Percentiles rank a stretch among this genome's conserved stretches.
phyloP scores from a whole-genome alignment of 2,113 vertebrate species.

The Chaenogobius annularis region DNA sequence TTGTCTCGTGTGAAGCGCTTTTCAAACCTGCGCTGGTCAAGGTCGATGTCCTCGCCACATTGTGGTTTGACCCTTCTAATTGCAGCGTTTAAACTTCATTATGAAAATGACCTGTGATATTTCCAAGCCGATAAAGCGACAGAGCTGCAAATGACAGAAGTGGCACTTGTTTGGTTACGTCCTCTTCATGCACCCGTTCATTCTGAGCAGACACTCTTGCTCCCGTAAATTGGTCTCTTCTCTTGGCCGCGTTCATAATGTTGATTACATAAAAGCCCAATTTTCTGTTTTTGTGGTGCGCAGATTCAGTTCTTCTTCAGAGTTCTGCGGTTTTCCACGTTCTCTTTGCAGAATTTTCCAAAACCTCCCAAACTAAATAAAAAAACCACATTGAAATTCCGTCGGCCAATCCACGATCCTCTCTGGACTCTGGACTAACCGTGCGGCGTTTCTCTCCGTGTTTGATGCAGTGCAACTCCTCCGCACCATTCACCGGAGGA shows the following conservation, averaged over 20 bases:
- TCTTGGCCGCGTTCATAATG: not conserved
- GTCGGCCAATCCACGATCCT: too few species aligned
- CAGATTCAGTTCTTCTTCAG: too few species aligned
- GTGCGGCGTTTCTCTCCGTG: too few species aligned
- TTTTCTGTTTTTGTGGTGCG: not conserved
- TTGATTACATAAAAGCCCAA: not conserved
- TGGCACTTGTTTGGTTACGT: not conserved
- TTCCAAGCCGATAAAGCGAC: not conserved
- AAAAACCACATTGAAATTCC: too few species aligned
- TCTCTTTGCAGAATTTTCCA: too few species aligned
- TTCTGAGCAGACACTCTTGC: not conserved
- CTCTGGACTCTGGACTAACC: too few species aligned
- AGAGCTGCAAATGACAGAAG: not conserved
- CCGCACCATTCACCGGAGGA: too few species aligned
- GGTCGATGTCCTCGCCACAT: not conserved
- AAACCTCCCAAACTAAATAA: too few species aligned
- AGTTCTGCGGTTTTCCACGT: too few species aligned
- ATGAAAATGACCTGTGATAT: not conserved
- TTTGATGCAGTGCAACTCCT: too few species aligned
- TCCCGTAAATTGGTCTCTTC: conserved; percentile 25
- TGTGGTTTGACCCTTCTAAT: not conserved
- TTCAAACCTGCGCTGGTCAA: not conserved
- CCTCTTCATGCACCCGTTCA: not conserved
- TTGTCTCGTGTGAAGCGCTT: not conserved
- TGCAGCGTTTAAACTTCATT: conserved; percentile 3